These are phyloP conservation scores for Spodoptera picta DNA, from an alignment of 2,888 invertebrate species.

Conservation along the genomic window DNA sequence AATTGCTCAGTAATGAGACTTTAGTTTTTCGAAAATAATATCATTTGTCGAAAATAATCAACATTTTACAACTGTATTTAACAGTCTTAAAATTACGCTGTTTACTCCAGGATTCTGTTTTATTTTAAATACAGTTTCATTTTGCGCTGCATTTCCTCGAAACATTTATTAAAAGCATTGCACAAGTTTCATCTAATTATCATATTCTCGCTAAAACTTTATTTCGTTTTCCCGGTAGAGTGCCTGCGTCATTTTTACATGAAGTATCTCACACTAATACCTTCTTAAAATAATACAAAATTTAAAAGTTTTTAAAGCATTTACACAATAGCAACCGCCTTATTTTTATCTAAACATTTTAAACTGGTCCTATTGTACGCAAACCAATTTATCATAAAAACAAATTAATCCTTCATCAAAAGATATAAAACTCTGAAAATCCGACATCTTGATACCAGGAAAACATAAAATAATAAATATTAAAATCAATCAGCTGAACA, in stretches of 20 bases:
- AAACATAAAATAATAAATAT: conserved; percentile 26
- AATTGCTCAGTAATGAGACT: conserved; percentile 21
- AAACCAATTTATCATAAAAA: conserved; percentile 11
- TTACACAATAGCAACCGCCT: no score
- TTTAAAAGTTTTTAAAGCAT: no score
- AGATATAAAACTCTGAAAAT: conserved; percentile 8
- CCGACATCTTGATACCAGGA: conserved; percentile 2
- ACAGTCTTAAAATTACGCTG: no score
- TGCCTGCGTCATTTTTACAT: no score
- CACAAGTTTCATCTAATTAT: neutral
- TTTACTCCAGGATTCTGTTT: no score
- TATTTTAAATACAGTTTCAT: no score
- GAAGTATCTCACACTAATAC: no score
- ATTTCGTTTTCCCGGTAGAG: neutral
- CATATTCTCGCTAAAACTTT: neutral
- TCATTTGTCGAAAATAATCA: no score
- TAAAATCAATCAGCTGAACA: conserved; percentile 37
- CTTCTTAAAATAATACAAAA: no score
- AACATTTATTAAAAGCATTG: neutral
- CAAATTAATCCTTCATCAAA: conserved; percentile 14
- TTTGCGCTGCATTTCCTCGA: no score
- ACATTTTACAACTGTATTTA: no score
- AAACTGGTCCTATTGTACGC: conserved; percentile 5
- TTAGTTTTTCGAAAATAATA: neutral
- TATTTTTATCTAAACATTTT: no score